Evolutionary conservation across 2,113 vertebrate species (phyloP).

Genomic region (Eubucco bourcierii): DNA sequence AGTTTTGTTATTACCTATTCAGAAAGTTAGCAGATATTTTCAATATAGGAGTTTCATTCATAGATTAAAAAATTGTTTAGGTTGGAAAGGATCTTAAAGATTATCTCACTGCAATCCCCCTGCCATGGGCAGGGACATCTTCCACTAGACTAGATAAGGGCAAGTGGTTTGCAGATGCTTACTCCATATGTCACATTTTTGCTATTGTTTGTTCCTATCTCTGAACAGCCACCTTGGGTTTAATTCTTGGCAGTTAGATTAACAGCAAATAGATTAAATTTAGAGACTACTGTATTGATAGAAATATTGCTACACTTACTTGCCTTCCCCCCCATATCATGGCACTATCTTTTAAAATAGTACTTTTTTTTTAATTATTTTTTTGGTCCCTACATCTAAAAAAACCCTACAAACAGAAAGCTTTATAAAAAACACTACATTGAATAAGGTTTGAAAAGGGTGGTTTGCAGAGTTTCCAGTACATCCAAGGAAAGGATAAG

Average conservation of each 20-base stretch:
- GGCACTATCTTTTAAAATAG: background rate
- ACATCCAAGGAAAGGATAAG: background rate
- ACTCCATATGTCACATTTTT: background rate
- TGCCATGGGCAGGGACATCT: too few relatives aligned
- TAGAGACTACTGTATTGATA: background rate
- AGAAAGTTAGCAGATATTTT: background rate
- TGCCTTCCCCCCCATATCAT: rapidly evolving
- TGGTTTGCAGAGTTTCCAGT: background rate
- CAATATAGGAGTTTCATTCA: background rate
- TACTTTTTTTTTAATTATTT: background rate
- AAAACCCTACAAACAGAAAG: background rate
- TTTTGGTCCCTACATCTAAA: rapidly evolving
- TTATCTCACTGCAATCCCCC: too few relatives aligned
- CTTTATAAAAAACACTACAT: background rate
- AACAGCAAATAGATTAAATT: background rate
- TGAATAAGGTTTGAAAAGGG: background rate
- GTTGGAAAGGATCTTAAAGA: too few relatives aligned
- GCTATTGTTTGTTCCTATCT: background rate
- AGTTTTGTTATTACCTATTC: background rate
- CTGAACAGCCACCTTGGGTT: background rate
- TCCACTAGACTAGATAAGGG: too few relatives aligned
- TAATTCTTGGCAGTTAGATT: background rate
- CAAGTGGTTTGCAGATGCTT: background rate
- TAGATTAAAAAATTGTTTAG: too few relatives aligned
- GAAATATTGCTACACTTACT: background rate